These are phyloP conservation scores for Sthenelais limicola DNA, from an alignment of 2,888 invertebrate genomes.

Conservation along the genomic window DNA sequence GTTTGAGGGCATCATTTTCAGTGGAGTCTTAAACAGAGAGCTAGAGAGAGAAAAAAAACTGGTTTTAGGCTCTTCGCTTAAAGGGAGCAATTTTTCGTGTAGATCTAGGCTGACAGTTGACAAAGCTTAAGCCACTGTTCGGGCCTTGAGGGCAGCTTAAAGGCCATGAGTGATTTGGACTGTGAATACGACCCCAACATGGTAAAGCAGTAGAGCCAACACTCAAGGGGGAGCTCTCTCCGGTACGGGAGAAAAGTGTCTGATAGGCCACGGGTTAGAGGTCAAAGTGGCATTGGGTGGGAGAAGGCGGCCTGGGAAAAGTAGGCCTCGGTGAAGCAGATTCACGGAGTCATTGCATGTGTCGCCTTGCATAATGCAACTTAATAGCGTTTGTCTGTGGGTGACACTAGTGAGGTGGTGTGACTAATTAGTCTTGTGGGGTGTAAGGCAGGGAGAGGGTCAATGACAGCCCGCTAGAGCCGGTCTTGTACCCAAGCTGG, in stretches of 20 bases:
- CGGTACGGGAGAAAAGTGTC: neutral
- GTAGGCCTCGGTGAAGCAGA: neutral
- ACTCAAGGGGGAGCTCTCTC: slow-evolving; percentile 8
- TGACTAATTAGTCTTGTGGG: slow-evolving; percentile 37
- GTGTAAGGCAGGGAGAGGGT: slow-evolving; percentile 30
- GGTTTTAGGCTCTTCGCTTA: too few species aligned
- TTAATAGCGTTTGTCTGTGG: slow-evolving; percentile 42
- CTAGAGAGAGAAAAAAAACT: too few species aligned
- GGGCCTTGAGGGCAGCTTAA: neutral
- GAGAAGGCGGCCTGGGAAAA: neutral
- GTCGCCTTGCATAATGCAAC: slow-evolving; percentile 42
- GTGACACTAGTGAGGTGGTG: slow-evolving; percentile 22
- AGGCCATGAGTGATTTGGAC: slow-evolving; percentile 15
- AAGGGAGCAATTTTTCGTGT: neutral
- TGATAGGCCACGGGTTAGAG: slow-evolving; percentile 20
- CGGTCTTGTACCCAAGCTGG: slow-evolving; percentile 2
- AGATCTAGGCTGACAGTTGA: slow-evolving; percentile 17
- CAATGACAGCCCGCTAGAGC: slow-evolving; percentile 39
- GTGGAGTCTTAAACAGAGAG: too few species aligned
- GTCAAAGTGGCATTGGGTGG: neutral
- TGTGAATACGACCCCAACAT: neutral
- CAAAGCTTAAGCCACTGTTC: neutral
- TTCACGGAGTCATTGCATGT: slow-evolving; percentile 16
- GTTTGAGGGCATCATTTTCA: too few species aligned
- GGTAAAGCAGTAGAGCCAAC: slow-evolving; percentile 11